Base-by-base conservation (phyloP, 2,113 vertebrate genomes). In the Paraplagusia blochii region DNA sequence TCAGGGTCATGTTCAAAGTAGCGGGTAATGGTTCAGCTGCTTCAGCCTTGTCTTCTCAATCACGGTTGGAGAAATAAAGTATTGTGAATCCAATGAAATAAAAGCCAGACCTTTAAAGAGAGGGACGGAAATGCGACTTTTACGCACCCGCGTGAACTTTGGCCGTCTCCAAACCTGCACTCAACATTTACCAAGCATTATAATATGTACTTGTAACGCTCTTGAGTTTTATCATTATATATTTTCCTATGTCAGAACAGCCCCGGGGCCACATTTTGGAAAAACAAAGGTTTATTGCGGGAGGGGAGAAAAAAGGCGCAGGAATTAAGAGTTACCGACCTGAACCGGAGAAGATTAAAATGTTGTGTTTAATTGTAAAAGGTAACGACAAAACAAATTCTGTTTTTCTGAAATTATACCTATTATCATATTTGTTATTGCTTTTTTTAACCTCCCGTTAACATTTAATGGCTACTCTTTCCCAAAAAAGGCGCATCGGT, bases 1-100 rank as follows among this genome's bases (percentile, higher is more conserved):
- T 87, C 84, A 89, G 83, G 85, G 87, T 89, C 87, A 89, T 89
- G 87, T 88, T 88, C 84, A 89, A 87, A 88, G 84, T 81, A 87
- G 77, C 70, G 63, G 70, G 76, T 83, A 72, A 76, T 72, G 81
- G 85, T 84, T 67, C 73, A 77, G 49, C 17, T 50, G 8, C 48
- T 33, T 36, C 52, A 70, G 35, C 11, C 58, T 53, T 53, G 60
- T 35, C 45, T 40, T 59, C 29, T 29, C 39, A 42, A 53, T 3
- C 50, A 54, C 13, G 29, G 38, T 33, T 18, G 19, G 54, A 42
- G 66, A 14, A 66, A 68, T n/a, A n/a, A n/a, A n/a, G n/a, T n/a
- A 44, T n/a, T 40, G 9, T 34, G 4, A 49, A 40, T 55, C 43
- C 33, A 19, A 15, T 19, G 7, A 48, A 47, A 58, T 33, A 59